Base-by-base conservation (phyloP, 2,113 vertebrate genomes). In the Callocephalon fimbriatum region DNA sequence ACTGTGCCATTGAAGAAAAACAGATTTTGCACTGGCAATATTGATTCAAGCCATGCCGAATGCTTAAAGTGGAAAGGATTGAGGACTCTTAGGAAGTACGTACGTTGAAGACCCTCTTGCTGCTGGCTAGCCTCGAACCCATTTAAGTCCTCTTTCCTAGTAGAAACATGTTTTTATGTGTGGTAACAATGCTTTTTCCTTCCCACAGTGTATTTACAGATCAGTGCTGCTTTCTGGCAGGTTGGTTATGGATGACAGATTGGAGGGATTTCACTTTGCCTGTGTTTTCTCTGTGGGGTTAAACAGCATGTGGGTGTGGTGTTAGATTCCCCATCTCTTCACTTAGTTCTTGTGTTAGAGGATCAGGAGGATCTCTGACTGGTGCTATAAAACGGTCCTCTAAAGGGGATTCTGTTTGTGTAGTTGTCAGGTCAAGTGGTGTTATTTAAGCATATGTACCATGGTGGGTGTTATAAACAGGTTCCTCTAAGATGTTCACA, bases 121-220 rank as follows among this genome's bases (percentile, higher is more conserved):
- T 75, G 42, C 75, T 88, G 93, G 70, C 61, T 93, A 89, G 67
- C 31, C 51, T 97, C 10, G 48, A 95, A 93, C 15, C 37, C 7
- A 29, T 97, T 97, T 97, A 65, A 40, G 53, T 78, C 89, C 81
- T 82, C 59, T 95, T 61, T 94, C 89, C 67, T 91, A 89, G 94
- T 62, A 47, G 85, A 96, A 97, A 80, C 91, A 65, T 73, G 72
- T 82, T 97, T 97, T 98, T 92, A 84, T 93, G 95, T 97, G 94
- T 93, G 97, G 95, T 97, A 96, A 97, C 95, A 94, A 96, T 51
- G 38, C 70, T 76, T 95, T 96, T 97, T 96, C 95, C 91, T 95
- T 93, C 61, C 72, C 75, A 81, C 38, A 42, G 72, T 54, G 47
- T 75, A 85, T 92, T 96, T 96, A 98, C 95, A 96, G 92, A 92